Evolutionary conservation across 2,888 invertebrate genomes (phyloP).

Genomic region (Agonum fuliginosum): DNA sequence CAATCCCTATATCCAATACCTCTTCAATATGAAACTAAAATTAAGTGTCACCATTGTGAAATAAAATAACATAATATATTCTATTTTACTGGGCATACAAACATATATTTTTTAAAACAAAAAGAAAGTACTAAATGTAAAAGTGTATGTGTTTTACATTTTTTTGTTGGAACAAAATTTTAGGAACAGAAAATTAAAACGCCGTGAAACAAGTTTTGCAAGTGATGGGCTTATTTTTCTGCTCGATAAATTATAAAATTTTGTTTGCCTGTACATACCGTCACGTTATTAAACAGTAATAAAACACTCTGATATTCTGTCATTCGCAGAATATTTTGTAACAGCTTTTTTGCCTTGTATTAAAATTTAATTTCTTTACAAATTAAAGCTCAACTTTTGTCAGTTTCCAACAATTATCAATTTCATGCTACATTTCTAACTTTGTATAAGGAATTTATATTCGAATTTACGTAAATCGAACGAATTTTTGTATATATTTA

Average conservation of each 20-base stretch:
- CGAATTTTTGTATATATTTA: too few species aligned
- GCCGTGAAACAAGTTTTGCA: background rate
- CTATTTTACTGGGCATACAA: too few species aligned
- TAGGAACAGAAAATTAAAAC: slow-evolving; percentile 12
- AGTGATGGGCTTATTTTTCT: slow-evolving; percentile 2
- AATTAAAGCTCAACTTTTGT: background rate
- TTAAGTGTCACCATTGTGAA: too few species aligned
- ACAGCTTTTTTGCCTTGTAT: background rate
- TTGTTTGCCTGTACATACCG: background rate
- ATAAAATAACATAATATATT: too few species aligned
- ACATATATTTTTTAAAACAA: too few species aligned
- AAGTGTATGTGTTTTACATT: too few species aligned
- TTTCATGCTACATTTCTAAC: slow-evolving; percentile 6
- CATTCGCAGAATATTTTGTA: slow-evolving; percentile 5
- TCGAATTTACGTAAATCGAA: too few species aligned
- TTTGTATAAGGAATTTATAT: too few species aligned
- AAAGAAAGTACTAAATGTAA: too few species aligned
- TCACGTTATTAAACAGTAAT: slow-evolving; percentile 30
- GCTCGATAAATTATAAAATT: slow-evolving; percentile 21
- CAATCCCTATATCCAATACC: too few species aligned
- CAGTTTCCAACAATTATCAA: slow-evolving; percentile 13
- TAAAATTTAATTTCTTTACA: slow-evolving; percentile 28
- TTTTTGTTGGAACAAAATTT: too few species aligned
- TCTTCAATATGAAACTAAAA: too few species aligned
- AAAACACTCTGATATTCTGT: slow-evolving; percentile 33